These are phyloP conservation scores for Clarias platycephalus DNA, from an alignment of 2,797 vertebrate genomes.

Conservation along the genomic window DNA sequence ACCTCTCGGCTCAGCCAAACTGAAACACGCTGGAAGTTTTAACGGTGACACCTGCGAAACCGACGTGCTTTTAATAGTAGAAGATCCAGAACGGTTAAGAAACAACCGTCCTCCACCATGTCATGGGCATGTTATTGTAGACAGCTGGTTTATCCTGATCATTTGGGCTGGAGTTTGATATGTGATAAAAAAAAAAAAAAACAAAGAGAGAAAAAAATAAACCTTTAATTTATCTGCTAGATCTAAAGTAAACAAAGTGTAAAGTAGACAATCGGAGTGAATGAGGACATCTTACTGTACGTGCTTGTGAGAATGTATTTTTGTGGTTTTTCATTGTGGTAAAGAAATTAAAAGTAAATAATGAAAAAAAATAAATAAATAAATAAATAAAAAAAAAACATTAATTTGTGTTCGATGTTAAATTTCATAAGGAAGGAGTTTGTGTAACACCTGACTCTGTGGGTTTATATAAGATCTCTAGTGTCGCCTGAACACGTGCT, in stretches of 20 bases:
- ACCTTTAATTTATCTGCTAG: background rate
- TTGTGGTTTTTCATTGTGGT: no score
- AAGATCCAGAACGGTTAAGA: background rate
- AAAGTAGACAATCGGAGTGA: background rate
- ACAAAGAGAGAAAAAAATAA: no score
- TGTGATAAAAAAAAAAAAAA: background rate
- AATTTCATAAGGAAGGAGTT: background rate
- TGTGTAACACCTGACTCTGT: background rate
- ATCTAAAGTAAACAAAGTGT: background rate
- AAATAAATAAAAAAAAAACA: background rate
- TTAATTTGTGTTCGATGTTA: background rate
- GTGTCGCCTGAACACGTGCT: background rate
- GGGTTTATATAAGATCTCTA: background rate
- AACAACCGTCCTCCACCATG: background rate
- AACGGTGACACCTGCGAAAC: background rate
- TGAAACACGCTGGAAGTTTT: background rate
- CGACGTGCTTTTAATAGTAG: background rate
- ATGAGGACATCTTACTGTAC: background rate
- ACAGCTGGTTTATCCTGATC: background rate
- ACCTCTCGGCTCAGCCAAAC: background rate
- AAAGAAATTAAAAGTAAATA: no score
- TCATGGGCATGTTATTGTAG: background rate
- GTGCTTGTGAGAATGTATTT: background rate
- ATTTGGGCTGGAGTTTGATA: background rate
- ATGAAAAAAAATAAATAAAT: no score